phyloP scores from a whole-genome alignment of 2,888 invertebrate genomes.

The Nysson spinosus region DNA sequence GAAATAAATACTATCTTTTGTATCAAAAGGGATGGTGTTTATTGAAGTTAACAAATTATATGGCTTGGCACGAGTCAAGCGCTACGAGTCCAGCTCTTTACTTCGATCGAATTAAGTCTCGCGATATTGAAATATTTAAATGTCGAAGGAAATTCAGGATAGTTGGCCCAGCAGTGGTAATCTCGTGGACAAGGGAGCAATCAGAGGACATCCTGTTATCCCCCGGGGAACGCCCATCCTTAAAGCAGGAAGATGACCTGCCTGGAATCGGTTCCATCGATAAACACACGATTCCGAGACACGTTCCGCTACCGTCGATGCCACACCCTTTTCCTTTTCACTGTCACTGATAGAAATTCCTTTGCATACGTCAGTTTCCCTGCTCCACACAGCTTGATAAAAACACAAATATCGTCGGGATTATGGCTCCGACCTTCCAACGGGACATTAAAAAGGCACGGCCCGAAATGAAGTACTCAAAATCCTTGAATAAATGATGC shows the following conservation, averaged over 20 bases:
- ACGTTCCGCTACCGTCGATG: constrained; percentile 71
- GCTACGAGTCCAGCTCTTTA: no score
- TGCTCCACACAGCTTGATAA: no score
- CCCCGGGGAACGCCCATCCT: constrained; percentile 68
- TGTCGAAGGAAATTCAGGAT: constrained; percentile 54
- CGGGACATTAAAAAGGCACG: no score
- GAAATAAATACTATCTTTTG: no score
- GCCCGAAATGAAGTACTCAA: no score
- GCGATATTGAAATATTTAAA: constrained; percentile 62
- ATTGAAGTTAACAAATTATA: no score
- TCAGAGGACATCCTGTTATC: constrained; percentile 73
- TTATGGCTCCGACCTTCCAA: no score
- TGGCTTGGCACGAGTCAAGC: no score
- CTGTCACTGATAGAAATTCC: not conserved
- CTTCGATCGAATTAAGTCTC: constrained; percentile 37
- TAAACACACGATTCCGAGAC: constrained; percentile 43
- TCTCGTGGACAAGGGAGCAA: constrained; percentile 71
- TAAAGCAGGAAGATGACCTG: constrained; percentile 52
- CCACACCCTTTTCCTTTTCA: constrained; percentile 67
- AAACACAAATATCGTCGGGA: no score
- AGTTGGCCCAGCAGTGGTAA: constrained; percentile 53
- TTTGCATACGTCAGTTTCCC: not conserved
- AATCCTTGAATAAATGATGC: no score
- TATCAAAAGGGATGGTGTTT: no score
- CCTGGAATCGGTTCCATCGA: constrained; percentile 66